Conservation (phyloP, 2,888 invertebrate genomes). For the Perdita meconis region DNA sequence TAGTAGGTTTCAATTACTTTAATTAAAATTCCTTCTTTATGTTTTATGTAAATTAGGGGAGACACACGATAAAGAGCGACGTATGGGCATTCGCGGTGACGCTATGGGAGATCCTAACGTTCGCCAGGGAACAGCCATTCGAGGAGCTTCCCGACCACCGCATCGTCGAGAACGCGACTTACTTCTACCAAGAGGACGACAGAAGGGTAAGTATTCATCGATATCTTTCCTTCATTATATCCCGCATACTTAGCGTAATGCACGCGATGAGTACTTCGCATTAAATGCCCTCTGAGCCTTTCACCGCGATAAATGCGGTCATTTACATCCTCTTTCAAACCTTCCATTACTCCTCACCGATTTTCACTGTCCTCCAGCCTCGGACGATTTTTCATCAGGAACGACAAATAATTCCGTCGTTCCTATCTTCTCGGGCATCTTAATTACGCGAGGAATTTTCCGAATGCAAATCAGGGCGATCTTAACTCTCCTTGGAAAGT, state of each 20-base stretch:
- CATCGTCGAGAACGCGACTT: conserved; percentile 93
- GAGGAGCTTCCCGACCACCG: conserved; percentile 91
- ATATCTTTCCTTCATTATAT: conserved; percentile 31
- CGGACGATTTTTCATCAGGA: neutral
- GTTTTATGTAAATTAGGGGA: conserved; percentile 52
- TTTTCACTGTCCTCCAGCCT: neutral
- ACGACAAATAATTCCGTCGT: neutral
- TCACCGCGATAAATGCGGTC: conserved; percentile 36
- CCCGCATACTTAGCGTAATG: conserved; percentile 38
- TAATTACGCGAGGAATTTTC: neutral
- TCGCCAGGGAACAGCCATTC: conserved; percentile 93
- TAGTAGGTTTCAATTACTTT: no score
- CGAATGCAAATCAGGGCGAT: no score
- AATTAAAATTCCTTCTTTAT: neutral
- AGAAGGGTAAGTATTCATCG: conserved; percentile 87
- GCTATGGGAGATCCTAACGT: conserved; percentile 94
- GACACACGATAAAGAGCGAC: conserved; percentile 89
- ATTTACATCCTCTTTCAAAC: conserved; percentile 40
- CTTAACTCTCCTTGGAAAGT: no score
- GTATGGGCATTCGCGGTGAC: conserved; percentile 96
- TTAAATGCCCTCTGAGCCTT: conserved; percentile 38
- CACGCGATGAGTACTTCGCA: conserved; percentile 29
- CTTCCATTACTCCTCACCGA: conserved; percentile 30
- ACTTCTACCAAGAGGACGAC: conserved; percentile 90
- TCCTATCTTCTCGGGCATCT: neutral